Evolutionary conservation across 2,797 vertebrate genomes (phyloP), one percentile per base, ranked within the genome.

Genomic region (Acestrorhynchus altus): DNA sequence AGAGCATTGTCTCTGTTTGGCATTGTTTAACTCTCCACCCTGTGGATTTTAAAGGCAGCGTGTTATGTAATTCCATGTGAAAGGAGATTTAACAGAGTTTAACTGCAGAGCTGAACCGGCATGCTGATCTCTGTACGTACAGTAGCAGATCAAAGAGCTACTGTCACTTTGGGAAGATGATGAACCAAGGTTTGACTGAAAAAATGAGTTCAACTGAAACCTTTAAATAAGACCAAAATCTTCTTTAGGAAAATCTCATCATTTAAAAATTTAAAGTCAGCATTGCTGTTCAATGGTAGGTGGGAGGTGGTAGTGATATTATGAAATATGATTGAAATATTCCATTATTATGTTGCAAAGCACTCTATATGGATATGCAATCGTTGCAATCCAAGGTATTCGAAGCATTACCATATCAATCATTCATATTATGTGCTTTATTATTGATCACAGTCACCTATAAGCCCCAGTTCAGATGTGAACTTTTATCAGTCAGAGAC

Each of bases 1-100:
- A 47, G 64, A 9, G 49, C 40, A 35, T 59, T 68, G n/a, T 68
- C n/a, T 47, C n/a, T 61, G 18, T 46, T 16, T 75, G 39, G 31
- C 49, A n/a, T 22, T 10, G 31, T 70, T 20, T n/a, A 20, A 18
- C 57, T 28, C 42, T 26, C 46, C 15, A 26, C 28, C 8, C 52
- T 26, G 22, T 26, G 26, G 7, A 2, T n/a, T n/a, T 26, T 59
- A 26, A 66, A 18, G 46, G 22, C 31, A 26, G 20, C 13, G 24
- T 49, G 72, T 44, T 65, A 22, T 12, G 4, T 56, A 68, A 51
- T 24, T 12, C 13, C 7, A 16, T 47, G 26, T 9, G 40, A 65
- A 28, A 16, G 16, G 15, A 24, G 42, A 28, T 47, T 5, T 16
- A n/a, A n/a, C n/a, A n/a, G n/a, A n/a, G n/a, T 64, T 40, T 18